Evolutionary conservation across 2,113 vertebrate genomes (phyloP).

Genomic region (Limanda limanda): DNA sequence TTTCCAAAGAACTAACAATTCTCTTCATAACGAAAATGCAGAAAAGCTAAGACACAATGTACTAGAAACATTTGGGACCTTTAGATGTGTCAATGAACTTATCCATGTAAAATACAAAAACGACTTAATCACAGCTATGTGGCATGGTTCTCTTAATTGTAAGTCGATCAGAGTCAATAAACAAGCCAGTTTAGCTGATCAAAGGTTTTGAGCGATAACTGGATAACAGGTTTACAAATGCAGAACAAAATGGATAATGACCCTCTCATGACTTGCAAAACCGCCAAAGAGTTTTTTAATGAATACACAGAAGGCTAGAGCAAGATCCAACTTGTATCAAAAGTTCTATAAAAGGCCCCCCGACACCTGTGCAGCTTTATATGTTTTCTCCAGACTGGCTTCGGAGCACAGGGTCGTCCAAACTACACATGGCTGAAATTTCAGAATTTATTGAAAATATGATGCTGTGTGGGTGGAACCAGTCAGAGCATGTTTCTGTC

Average conservation of each 20-base stretch:
- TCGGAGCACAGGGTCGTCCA: background rate
- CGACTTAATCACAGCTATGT: background rate
- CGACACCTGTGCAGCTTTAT: background rate
- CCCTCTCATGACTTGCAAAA: background rate
- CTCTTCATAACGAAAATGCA: no score
- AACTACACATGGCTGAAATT: background rate
- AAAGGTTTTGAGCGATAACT: background rate
- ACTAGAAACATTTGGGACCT: background rate
- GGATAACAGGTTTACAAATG: background rate
- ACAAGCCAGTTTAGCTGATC: background rate
- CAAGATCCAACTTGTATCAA: constrained; percentile 17
- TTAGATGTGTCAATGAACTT: background rate
- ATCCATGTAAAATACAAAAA: background rate
- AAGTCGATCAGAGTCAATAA: background rate
- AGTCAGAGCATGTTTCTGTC: constrained; percentile 14
- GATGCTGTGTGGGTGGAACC: background rate
- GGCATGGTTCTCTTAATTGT: background rate
- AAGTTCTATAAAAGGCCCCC: background rate
- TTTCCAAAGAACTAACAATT: background rate
- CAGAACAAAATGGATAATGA: background rate
- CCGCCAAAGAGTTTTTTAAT: background rate
- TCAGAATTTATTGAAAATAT: constrained; percentile 5
- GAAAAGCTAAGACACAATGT: no score
- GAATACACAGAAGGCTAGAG: background rate
- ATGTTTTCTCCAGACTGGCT: background rate